These are phyloP conservation scores for Eurytoma adleriae DNA, from an alignment of 2,888 invertebrate genomes.

Conservation along the genomic window DNA sequence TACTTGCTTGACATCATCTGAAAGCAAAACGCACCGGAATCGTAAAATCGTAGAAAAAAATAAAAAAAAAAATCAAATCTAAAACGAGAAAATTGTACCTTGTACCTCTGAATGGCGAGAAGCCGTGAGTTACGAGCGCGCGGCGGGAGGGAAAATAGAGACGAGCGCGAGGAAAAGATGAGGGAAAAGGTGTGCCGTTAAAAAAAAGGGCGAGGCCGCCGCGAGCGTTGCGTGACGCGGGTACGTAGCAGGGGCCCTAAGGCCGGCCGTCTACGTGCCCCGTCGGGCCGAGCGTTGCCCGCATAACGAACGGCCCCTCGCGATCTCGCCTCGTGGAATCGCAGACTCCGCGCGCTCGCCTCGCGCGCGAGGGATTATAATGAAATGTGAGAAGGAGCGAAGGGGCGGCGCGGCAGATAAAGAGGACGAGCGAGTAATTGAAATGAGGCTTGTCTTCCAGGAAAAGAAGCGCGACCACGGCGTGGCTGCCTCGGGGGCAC, in stretches of 20 bases:
- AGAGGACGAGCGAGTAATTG: constrained; percentile 26
- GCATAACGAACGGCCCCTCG: constrained; percentile 28
- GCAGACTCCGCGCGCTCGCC: background rate
- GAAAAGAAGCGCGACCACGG: background rate
- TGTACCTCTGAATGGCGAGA: background rate
- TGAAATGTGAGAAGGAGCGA: constrained; percentile 21
- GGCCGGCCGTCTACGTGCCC: constrained; percentile 61
- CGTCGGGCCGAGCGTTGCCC: constrained; percentile 59
- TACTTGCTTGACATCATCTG: too few species aligned
- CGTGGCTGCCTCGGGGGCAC: background rate
- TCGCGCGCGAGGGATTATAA: background rate
- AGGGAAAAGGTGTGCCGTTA: constrained; percentile 11
- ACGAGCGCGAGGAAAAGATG: constrained; percentile 25
- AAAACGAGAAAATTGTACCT: too few species aligned
- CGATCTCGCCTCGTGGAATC: background rate
- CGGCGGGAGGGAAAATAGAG: background rate
- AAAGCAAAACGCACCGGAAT: too few species aligned
- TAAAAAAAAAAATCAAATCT: too few species aligned
- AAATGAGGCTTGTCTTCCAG: constrained; percentile 28
- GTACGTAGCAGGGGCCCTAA: constrained; percentile 62
- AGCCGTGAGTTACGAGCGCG: too few species aligned
- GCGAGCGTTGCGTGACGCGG: constrained; percentile 61
- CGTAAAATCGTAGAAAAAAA: too few species aligned
- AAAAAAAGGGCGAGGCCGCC: background rate
- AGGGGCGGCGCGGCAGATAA: background rate